Base-by-base conservation (phyloP, 2,113 vertebrate species). In the Notarius lentiginosus region DNA sequence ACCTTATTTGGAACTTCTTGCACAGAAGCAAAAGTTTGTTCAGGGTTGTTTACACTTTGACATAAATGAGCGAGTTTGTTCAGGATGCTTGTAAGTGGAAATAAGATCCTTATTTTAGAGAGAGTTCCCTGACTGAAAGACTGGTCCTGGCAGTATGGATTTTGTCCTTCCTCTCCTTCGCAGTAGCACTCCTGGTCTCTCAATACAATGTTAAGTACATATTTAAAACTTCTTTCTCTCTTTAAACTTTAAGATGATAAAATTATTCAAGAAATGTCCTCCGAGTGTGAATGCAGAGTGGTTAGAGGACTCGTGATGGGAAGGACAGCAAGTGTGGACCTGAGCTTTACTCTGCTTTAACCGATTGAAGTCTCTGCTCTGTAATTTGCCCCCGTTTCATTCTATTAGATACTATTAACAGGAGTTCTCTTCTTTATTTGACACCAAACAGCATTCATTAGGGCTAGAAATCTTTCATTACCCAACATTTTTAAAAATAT, bases 311-410 rank as follows among this genome's bases (percentile, higher is more conserved):
- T 34, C 60, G 12, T 85, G 56, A 89, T 14, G 41, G 61, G 73
- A 18, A 82, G 86, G 24, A 1, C 70, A 86, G 81, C 91, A 89
- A 88, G 92, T 90, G 79, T 89, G 87, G 91, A 86, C 93, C 91
- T 93, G 91, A 92, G 82, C 75, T 87, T 34, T 86, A 73, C 83
- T 89, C 82, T 76, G 79, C 80, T 76, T 76, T 88, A 88, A 88
- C 80, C 18, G 61, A 85, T 5, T 72, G 80, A 83, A 11, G 20
- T 85, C 30, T 87, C 85, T 56, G 84, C 91, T 92, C 91, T 94
- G 93, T 94, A 94, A 95, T 95, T 94, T 94, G 84, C 86, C 85
- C 73, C 86, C 73, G 83, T 27, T 1, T 92, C 93, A 95, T 95
- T 94, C 94, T 91, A 94, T 56, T 87, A 86, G 82, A 22, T 90